Evolutionary conservation across 2,888 invertebrate species (phyloP).

Genomic region (Amphiduros pacificus): DNA sequence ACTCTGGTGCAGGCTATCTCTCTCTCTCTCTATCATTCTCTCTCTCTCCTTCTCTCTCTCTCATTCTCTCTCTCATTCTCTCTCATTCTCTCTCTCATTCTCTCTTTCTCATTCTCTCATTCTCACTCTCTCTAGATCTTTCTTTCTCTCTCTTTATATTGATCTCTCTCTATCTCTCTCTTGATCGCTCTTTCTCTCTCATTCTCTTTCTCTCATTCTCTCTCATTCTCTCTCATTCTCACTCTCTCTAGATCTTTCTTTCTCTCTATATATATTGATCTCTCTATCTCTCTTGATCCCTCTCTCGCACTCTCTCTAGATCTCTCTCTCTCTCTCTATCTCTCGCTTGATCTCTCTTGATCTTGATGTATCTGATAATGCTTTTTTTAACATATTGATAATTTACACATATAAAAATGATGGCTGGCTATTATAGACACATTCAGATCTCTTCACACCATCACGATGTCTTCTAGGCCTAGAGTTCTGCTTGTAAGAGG

Average conservation of each 20-base stretch:
- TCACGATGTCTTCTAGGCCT: no score
- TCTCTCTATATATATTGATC: neutral
- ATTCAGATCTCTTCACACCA: no score
- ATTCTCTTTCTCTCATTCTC: neutral
- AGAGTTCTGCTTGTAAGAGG: no score
- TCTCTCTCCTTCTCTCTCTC: slow-evolving; percentile 8
- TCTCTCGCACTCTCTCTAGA: neutral
- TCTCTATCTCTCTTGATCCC: neutral
- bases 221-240: neutral
- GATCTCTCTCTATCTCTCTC: neutral
- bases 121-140: no score
- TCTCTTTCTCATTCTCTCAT: slow-evolving; percentile 1
- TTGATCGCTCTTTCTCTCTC: neutral
- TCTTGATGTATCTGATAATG: neutral
- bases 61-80: slow-evolving; percentile 5
- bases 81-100: neutral
- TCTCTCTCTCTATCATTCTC: neutral
- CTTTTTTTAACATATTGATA: neutral
- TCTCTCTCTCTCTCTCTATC: neutral
- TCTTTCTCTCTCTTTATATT: neutral
- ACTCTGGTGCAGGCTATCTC: no score
- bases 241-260: neutral
- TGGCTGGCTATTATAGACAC: no score
- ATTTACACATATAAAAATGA: no score
- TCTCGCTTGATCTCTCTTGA: neutral